Conservation (phyloP, 2,797 vertebrate species). For the Prunella strophiata region DNA sequence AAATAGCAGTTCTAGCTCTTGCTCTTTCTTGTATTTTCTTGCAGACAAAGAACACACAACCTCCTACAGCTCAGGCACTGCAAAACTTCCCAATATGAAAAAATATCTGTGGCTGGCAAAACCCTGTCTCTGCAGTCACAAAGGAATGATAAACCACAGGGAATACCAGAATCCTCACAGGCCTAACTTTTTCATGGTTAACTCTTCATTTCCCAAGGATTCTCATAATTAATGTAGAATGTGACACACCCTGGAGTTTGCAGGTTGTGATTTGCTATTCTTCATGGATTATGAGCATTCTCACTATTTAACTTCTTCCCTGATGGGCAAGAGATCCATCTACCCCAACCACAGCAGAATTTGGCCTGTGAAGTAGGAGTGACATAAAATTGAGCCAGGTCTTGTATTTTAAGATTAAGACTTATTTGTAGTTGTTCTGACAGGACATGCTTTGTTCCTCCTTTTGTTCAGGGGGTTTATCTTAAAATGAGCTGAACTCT, state of each 20-base stretch:
- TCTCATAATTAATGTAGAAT: not conserved
- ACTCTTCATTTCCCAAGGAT: not conserved
- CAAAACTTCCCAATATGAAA: not conserved
- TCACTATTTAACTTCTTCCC: not conserved
- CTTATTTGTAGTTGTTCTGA: not conserved
- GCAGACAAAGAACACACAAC: not conserved
- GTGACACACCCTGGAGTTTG: not conserved
- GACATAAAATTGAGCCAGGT: not conserved
- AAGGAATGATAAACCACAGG: not conserved
- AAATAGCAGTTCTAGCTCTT: not conserved
- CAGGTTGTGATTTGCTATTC: not conserved
- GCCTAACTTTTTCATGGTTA: not conserved
- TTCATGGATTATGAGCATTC: not conserved
- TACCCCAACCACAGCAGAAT: not conserved
- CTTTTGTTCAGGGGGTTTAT: not conserved
- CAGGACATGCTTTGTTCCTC: not conserved
- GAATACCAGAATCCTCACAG: not conserved
- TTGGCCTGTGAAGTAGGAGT: not conserved
- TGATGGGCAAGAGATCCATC: not conserved
- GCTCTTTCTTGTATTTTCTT: not conserved
- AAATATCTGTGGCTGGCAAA: not conserved
- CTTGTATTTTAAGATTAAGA: not conserved
- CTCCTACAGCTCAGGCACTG: not conserved
- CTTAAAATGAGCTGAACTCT: slow-evolving; percentile 6
- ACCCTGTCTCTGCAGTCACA: not conserved